Conservation (phyloP, 2,888 invertebrate genomes). For the Orthosia gothica region DNA sequence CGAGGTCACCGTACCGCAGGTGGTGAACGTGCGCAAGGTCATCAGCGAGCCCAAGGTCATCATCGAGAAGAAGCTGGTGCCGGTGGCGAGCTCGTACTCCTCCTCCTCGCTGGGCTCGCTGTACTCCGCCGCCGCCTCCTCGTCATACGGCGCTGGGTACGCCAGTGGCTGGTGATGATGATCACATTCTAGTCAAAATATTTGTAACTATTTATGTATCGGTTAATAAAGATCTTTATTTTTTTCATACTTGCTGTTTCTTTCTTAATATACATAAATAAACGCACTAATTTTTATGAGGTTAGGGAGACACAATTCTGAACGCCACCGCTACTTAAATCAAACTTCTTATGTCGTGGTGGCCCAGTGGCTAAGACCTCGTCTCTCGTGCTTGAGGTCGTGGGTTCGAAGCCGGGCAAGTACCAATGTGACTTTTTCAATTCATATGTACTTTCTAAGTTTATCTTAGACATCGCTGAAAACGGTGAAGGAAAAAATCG, state of each 20-base stretch:
- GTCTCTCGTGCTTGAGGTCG: no score
- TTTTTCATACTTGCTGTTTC: background rate
- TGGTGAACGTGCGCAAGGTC: constrained; percentile 56
- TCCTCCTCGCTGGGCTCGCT: constrained; percentile 7
- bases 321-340: background rate
- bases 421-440: no score
- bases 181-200: background rate
- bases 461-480: no score
- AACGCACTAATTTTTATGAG: background rate
- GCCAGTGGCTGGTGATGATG: constrained; percentile 39
- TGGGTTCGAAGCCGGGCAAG: no score
- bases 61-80: constrained; percentile 55
- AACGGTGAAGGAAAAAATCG: no score
- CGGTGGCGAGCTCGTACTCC: constrained; percentile 17
- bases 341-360: no score
- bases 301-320: background rate
- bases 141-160: constrained; percentile 34
- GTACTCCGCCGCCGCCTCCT: constrained; percentile 24
- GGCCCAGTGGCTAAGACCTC: no score
- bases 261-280: background rate
- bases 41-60: constrained; percentile 57
- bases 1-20: constrained; percentile 58
- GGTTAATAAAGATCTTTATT: constrained; percentile 6
- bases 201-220: no score
- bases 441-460: no score